Conservation (phyloP, 2,888 invertebrate genomes). For the Cephus sareptanus region DNA sequence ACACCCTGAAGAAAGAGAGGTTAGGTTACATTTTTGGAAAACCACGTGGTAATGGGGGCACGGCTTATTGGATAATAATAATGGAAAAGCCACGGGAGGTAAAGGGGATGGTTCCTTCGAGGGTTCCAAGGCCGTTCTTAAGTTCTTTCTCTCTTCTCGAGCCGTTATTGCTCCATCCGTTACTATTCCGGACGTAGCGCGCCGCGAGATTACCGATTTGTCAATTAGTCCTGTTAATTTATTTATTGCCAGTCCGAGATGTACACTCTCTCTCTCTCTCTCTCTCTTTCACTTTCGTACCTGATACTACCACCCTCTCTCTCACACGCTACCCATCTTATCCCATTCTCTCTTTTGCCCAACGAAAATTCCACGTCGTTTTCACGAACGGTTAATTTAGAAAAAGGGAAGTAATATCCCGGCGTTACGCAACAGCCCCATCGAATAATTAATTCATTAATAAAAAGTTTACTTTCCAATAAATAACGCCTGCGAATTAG, state of each 20-base stretch:
- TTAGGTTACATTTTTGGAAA: not conserved
- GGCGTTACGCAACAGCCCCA: not conserved
- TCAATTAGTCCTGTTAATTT: constrained; percentile 58
- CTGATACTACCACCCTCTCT: not conserved
- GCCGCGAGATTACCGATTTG: constrained; percentile 55
- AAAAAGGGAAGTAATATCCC: not conserved
- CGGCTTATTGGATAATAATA: not conserved
- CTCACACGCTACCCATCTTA: not conserved
- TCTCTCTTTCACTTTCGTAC: not conserved
- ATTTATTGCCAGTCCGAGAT: constrained; percentile 44
- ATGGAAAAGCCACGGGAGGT: not conserved
- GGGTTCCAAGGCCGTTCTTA: not conserved
- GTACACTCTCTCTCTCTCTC: not conserved
- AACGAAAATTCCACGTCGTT: not conserved
- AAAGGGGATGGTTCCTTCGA: not conserved
- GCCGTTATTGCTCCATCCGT: constrained; percentile 51
- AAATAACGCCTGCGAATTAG: too few relatives aligned
- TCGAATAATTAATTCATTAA: not conserved
- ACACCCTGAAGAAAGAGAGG: not conserved
- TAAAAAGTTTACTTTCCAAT: too few relatives aligned
- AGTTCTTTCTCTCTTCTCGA: constrained; percentile 9
- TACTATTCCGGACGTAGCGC: constrained; percentile 43
- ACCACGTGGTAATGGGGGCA: not conserved
- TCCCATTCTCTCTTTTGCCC: not conserved
- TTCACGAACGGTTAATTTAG: not conserved